A percentile compares a stretch with the other conserved stretches of the same genome.
Conservation (phyloP, 2,797 vertebrate species). For the Nothura maculosa region DNA sequence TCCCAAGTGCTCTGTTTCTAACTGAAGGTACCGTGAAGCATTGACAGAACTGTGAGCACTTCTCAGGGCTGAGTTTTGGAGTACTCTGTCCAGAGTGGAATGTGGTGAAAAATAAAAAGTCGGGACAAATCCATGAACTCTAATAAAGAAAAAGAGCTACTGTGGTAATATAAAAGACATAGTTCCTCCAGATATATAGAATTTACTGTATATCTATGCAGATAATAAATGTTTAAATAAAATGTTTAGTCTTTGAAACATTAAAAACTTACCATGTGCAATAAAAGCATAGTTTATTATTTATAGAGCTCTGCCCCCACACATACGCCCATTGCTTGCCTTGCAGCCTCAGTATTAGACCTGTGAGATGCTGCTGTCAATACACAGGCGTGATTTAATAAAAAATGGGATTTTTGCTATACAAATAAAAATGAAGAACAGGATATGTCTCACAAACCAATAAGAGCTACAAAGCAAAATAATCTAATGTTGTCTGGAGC, state of each 20-base stretch:
- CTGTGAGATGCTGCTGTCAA: neutral
- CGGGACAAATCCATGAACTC: neutral
- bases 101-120: neutral
- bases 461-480: neutral
- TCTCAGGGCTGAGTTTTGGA: neutral
- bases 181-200: constrained; percentile 14
- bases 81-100: neutral
- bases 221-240: no score
- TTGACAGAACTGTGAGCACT: neutral
- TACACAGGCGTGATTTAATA: neutral
- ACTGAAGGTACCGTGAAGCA: constrained; percentile 14
- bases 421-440: neutral
- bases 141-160: neutral
- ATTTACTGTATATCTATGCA: constrained; percentile 19
- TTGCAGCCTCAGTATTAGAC: neutral
- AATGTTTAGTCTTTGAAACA: constrained; percentile 42
- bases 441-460: neutral
- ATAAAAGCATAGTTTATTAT: neutral
- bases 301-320: neutral
- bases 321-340: neutral
- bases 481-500: neutral
- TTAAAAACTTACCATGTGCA: neutral
- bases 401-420: neutral
- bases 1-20: neutral
- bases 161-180: neutral